A percentile compares a stretch with the other conserved stretches of the same genome.
These are phyloP conservation scores for Glareola pratincola DNA, from an alignment of 2,113 vertebrate species.

Conservation along the genomic window DNA sequence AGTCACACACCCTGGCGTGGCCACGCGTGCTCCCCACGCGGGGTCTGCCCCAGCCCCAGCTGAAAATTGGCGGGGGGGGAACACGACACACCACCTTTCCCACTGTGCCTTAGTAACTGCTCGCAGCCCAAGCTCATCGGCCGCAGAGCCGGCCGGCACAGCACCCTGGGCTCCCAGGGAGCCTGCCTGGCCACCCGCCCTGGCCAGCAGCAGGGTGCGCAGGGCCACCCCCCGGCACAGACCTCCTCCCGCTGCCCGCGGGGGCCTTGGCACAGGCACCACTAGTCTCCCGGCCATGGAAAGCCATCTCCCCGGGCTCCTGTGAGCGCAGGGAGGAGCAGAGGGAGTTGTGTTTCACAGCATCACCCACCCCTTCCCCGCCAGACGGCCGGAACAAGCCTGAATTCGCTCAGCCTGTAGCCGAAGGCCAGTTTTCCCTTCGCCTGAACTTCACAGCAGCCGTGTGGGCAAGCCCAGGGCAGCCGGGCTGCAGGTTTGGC, in stretches of 20 bases:
- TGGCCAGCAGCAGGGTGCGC: background rate
- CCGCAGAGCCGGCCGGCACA: fast-evolving
- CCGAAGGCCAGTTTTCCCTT: fast-evolving
- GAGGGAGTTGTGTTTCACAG: background rate
- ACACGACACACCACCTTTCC: fast-evolving
- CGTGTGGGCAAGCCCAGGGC: fast-evolving
- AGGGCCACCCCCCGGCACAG: background rate
- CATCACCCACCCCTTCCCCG: background rate
- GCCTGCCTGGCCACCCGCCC: background rate
- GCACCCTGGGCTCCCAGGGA: background rate
- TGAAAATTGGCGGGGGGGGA: fast-evolving
- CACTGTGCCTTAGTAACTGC: fast-evolving
- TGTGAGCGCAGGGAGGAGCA: fast-evolving
- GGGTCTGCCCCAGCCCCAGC: background rate
- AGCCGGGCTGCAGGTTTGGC: background rate
- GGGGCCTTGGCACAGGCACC: background rate
- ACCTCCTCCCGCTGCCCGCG: background rate
- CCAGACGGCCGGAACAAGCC: fast-evolving
- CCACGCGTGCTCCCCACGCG: background rate
- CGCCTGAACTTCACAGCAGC: fast-evolving
- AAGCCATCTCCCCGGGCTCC: background rate
- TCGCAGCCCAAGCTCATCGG: fast-evolving
- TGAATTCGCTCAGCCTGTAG: background rate
- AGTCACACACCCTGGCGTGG: background rate
- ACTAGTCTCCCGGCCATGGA: background rate